Evolutionary conservation across 2,113 vertebrate species (phyloP).

Genomic region (Zingel zingel): DNA sequence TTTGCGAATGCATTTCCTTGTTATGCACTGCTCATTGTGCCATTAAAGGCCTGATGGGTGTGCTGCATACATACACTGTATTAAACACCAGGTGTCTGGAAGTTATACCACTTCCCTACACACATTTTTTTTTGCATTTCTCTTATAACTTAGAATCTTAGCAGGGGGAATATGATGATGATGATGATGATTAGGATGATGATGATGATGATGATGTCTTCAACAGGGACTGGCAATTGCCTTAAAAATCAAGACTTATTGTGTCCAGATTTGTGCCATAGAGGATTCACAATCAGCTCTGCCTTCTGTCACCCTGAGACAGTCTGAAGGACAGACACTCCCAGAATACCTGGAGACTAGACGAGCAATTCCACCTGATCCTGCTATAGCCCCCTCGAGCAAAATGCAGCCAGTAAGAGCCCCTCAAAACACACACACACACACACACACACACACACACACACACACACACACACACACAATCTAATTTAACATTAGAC

Average conservation of each 20-base stretch:
- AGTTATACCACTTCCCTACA: not conserved
- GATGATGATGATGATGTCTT: not conserved
- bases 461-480: constrained; percentile 31
- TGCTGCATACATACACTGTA: not conserved
- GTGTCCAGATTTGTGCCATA: constrained; percentile 19
- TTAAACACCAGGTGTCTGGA: not conserved
- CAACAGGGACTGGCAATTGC: not conserved
- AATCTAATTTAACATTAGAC: constrained; percentile 71
- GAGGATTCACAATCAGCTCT: constrained; percentile 34
- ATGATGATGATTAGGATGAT: not conserved
- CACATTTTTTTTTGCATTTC: not conserved
- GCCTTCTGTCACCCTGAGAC: constrained; percentile 39
- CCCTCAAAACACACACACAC: constrained; percentile 19
- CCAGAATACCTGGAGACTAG: constrained; percentile 63
- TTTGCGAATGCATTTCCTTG: constrained; percentile 1
- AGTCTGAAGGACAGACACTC: constrained; percentile 49
- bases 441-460: constrained; percentile 25
- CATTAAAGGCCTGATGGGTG: constrained; percentile 4
- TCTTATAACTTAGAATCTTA: not conserved
- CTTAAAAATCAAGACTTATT: constrained; percentile 14
- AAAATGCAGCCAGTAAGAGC: constrained; percentile 55
- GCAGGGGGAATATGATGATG: not conserved
- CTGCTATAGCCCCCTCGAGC: constrained; percentile 65
- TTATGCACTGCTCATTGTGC: not conserved
- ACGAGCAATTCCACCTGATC: constrained; percentile 70